Base-by-base conservation (phyloP, 2,888 invertebrate species). In the Dolichopus griseipennis region DNA sequence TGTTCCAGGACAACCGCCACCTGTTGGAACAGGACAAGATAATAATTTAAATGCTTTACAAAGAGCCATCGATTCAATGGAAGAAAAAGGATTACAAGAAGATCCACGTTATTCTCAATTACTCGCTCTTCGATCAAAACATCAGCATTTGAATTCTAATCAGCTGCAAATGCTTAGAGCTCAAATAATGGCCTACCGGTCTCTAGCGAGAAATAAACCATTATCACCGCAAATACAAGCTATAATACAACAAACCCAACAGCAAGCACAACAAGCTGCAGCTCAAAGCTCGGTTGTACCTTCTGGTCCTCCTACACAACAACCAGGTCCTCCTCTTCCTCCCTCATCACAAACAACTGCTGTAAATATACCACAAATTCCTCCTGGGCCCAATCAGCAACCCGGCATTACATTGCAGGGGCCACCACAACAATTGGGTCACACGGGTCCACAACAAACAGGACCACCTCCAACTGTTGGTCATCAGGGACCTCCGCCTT, bases 171-270 rank as follows among this genome's bases (percentile, higher is more conserved):
- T 97, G 83, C 83, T 97, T 65, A 87, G 94, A 72, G 90, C 95
- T 10, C 97, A 98, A 83, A 97, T 97, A 75, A 92, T 94, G 84
- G 97, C 96, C 0, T 97, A 97, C 80, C 88, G 96, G 69, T 85
- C 92, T 77, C 83, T 97, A 71, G 93, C 96, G n/a, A 86, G 97
- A 72, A 96, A 94, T 82, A 95, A 96, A 79, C 92, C 94, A 0
- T 83, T 97, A 43, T 89, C 93, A 2, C 92, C 91, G 75, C 90
- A 91, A 78, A 82, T 92, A 73, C 85, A 84, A 68, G 80, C 81
- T 69, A 82, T 84, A 69, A 80, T 84, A 72, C 83, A 80, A 71
- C 77, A 77, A 66, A 76, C 77, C 33, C 72, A 74, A 5, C 74
- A 73, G 43, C 74, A 73, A 27, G 75, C 73, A 18, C 82, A 65